Evolutionary conservation across 37 sponge, comb jelly and placozoan genomes (phyloP).

Genomic region (Aplysina aerophoba): DNA sequence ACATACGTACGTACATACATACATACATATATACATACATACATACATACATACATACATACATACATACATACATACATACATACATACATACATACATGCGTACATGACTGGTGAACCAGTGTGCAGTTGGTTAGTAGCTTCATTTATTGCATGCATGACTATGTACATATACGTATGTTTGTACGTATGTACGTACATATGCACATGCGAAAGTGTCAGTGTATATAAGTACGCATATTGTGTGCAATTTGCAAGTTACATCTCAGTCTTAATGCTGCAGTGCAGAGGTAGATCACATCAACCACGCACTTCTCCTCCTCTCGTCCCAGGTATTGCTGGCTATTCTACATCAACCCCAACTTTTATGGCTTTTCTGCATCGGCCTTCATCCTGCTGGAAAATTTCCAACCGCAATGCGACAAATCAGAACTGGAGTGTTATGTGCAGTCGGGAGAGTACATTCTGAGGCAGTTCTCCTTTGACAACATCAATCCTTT

Average conservation of each 20-base stretch:
- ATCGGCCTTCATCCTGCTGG: slow-evolving; percentile 51
- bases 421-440: slow-evolving; percentile 70
- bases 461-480: slow-evolving; percentile 62
- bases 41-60: neutral
- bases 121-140: no score
- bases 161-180: neutral
- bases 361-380: slow-evolving; percentile 89
- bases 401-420: slow-evolving; percentile 49
- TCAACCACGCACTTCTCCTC: neutral
- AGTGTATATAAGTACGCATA: no score
- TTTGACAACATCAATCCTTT: slow-evolving; percentile 73
- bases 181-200: neutral
- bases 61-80: neutral
- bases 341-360: slow-evolving; percentile 86
- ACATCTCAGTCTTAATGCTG: no score
- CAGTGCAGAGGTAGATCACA: no score
- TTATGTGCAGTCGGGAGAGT: slow-evolving; percentile 55
- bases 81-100: neutral
- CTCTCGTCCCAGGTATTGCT: slow-evolving; percentile 53
- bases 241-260: no score
- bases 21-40: neutral
- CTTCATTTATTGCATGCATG: neutral
- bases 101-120: no score
- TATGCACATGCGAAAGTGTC: neutral
- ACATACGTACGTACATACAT: neutral